phyloP scores from a whole-genome alignment of 2,113 vertebrate species.

The chimpanzee (Pan troglodytes) region NHGRI_mPanTro3-v2.1_pri NC_072410.2:66472501-66473000 shows the following conservation, averaged over 20 bases:
- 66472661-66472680: background rate
- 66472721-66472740: background rate
- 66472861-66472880: background rate
- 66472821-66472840: background rate
- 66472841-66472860: background rate
- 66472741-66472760: background rate
- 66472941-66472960: background rate
- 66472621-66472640: background rate
- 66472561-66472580: background rate
- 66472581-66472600: slow-evolving; percentile 41
- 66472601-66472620: background rate
- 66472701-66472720: background rate
- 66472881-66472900: background rate
- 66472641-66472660: background rate
- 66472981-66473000: background rate
- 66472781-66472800: background rate
- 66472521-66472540: slow-evolving; percentile 30
- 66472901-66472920: background rate
- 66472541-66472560: slow-evolving; percentile 23
- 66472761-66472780: background rate
- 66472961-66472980: background rate
- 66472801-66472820: background rate
- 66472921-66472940: background rate
- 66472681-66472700: background rate
- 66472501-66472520: slow-evolving; percentile 28